Percentiles rank a stretch among this genome's conserved stretches.
These are phyloP conservation scores for Platerodrilus igneus DNA, from an alignment of 2,888 invertebrate genomes.

Conservation along the genomic window DNA sequence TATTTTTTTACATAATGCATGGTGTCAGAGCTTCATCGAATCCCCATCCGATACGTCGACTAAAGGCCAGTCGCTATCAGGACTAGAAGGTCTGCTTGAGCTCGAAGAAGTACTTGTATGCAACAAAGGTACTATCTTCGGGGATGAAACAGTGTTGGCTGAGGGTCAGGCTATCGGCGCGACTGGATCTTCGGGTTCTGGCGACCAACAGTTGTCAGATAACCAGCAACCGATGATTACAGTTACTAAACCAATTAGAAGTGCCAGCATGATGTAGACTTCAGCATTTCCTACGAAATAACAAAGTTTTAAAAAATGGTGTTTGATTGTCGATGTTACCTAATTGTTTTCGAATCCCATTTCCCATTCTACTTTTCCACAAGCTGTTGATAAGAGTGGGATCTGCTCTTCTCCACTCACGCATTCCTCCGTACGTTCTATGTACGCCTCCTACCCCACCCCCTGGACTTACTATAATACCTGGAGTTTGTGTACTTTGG, in stretches of 20 bases:
- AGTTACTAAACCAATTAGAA: slow-evolving; percentile 67
- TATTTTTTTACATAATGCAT: slow-evolving; percentile 23
- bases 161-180: slow-evolving; percentile 66
- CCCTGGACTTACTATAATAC: slow-evolving; percentile 47
- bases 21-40: slow-evolving; percentile 33
- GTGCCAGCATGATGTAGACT: slow-evolving; percentile 68
- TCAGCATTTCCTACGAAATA: slow-evolving; percentile 63
- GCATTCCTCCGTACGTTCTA: slow-evolving; percentile 55
- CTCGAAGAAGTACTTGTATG: slow-evolving; percentile 35
- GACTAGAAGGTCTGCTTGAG: slow-evolving; percentile 38
- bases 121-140: slow-evolving; percentile 27
- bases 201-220: slow-evolving; percentile 74
- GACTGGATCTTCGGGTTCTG: slow-evolving; percentile 62
- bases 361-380: slow-evolving; percentile 69
- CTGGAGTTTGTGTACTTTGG: slow-evolving; percentile 49
- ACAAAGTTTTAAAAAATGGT: no score
- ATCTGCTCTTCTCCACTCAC: slow-evolving; percentile 69
- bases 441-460: slow-evolving; percentile 58
- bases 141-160: slow-evolving; percentile 56
- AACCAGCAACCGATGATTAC: slow-evolving; percentile 74
- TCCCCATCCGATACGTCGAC: slow-evolving; percentile 39
- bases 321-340: no score
- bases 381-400: slow-evolving; percentile 68
- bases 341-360: slow-evolving; percentile 63
- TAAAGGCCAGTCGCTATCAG: slow-evolving; percentile 46